These are phyloP conservation scores for Indri indri DNA, from an alignment of 2,113 vertebrate species.

Conservation along the genomic window DNA sequence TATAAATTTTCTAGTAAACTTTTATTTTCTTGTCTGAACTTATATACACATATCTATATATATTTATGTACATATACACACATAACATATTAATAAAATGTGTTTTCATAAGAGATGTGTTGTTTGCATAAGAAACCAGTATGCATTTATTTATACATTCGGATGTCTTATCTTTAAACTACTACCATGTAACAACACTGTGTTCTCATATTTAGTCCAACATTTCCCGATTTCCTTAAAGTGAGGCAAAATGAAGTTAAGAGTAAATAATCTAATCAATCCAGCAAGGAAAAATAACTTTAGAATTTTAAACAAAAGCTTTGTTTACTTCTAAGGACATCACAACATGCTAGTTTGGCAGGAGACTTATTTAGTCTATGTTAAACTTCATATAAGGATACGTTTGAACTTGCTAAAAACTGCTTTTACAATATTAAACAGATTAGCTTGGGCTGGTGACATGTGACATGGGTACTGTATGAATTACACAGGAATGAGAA, in stretches of 20 bases:
- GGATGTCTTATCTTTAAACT: background rate
- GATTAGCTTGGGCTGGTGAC: background rate
- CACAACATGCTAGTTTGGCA: background rate
- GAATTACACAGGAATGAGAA: constrained; percentile 31
- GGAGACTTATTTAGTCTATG: constrained; percentile 34
- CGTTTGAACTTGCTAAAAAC: constrained; percentile 24
- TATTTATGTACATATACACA: background rate
- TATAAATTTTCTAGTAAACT: background rate
- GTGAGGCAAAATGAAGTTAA: background rate
- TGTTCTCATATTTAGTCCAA: background rate
- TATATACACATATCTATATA: background rate
- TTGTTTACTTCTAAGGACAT: constrained; percentile 58
- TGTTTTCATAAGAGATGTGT: background rate
- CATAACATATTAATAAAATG: background rate
- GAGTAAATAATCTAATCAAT: constrained; percentile 27
- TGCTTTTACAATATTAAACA: constrained; percentile 34
- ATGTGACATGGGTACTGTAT: background rate
- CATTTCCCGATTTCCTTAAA: background rate
- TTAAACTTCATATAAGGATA: constrained; percentile 1
- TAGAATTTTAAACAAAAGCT: constrained; percentile 45
- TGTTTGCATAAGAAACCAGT: background rate
- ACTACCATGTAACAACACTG: background rate
- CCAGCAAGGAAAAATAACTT: background rate
- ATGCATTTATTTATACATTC: background rate
- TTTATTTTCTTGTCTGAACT: background rate